Evolutionary conservation across 2,888 invertebrate genomes (phyloP).

Genomic region (Rotaria sp.): DNA sequence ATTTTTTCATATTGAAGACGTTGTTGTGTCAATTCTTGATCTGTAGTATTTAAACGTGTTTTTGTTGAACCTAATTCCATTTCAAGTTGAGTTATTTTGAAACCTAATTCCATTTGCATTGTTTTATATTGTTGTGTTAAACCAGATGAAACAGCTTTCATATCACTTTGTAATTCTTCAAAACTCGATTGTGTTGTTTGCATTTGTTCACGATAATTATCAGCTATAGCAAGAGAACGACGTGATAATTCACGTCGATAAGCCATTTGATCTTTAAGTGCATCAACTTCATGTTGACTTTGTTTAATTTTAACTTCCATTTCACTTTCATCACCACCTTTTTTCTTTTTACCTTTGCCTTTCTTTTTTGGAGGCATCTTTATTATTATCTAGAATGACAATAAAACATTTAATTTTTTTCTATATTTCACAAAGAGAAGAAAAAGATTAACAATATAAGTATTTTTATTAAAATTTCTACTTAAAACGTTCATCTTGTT

Average conservation of each 20-base stretch:
- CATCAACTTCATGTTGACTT: conserved; percentile 39
- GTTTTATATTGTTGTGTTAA: conserved; percentile 40
- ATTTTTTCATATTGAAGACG: conserved; percentile 19
- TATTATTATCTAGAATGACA: background rate
- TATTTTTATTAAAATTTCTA: background rate
- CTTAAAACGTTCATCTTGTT: background rate
- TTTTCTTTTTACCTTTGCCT: conserved; percentile 33
- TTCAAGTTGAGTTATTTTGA: conserved; percentile 33
- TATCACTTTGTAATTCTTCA: conserved; percentile 33
- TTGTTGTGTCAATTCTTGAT: conserved; percentile 24
- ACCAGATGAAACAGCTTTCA: conserved; percentile 32
- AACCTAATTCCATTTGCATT: conserved; percentile 37
- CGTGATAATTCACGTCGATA: conserved; percentile 33
- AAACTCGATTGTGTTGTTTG: conserved; percentile 12
- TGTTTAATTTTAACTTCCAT: conserved; percentile 35
- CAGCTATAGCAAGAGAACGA: conserved; percentile 29
- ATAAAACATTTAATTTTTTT: background rate
- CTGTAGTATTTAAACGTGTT: conserved; percentile 7
- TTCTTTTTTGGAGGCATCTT: conserved; percentile 39
- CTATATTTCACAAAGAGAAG: background rate
- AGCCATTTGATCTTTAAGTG: conserved; percentile 39
- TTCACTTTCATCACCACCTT: conserved; percentile 35
- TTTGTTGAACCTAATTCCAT: conserved; percentile 25
- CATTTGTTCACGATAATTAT: conserved; percentile 33
- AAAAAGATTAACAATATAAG: background rate